phyloP scores from a whole-genome alignment of 2,888 invertebrate genomes.

The Malachius bipustulatus region DNA sequence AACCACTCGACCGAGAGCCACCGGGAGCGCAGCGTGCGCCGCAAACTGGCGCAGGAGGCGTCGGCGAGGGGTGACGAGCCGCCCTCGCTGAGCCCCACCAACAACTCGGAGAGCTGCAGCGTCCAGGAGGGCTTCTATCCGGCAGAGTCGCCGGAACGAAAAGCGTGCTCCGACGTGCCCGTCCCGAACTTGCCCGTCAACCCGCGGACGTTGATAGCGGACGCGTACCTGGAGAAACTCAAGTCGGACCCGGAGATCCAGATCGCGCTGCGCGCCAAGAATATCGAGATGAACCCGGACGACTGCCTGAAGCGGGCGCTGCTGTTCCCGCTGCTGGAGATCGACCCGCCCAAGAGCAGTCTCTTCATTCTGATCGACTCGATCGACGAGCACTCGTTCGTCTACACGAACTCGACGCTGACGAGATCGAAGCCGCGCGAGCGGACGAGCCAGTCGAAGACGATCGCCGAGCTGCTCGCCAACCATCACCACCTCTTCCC shows the following conservation, averaged over 20 bases:
- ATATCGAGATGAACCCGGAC: slow-evolving; percentile 78
- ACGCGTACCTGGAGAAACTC: slow-evolving; percentile 69
- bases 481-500: slow-evolving; percentile 86
- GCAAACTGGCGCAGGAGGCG: slow-evolving; percentile 30
- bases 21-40: slow-evolving; percentile 35
- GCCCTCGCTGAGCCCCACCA: slow-evolving; percentile 18
- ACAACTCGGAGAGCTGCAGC: slow-evolving; percentile 23
- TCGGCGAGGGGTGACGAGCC: slow-evolving; percentile 18
- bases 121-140: slow-evolving; percentile 28
- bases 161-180: slow-evolving; percentile 27
- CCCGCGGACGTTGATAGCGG: slow-evolving; percentile 54
- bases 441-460: slow-evolving; percentile 42
- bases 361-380: slow-evolving; percentile 83
- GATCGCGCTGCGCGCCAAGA: slow-evolving; percentile 63
- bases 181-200: slow-evolving; percentile 43
- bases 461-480: slow-evolving; percentile 73
- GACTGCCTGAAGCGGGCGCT: slow-evolving; percentile 83
- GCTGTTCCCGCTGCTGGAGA: slow-evolving; percentile 73
- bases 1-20: slow-evolving; percentile 49
- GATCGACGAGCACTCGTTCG: slow-evolving; percentile 68
- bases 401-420: slow-evolving; percentile 44
- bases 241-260: slow-evolving; percentile 70
- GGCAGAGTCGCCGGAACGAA: slow-evolving; percentile 22
- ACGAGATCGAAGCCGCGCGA: slow-evolving; percentile 42
- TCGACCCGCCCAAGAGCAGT: slow-evolving; percentile 76